Conservation (phyloP, 2,888 invertebrate genomes). For the Laothoe populi region DNA sequence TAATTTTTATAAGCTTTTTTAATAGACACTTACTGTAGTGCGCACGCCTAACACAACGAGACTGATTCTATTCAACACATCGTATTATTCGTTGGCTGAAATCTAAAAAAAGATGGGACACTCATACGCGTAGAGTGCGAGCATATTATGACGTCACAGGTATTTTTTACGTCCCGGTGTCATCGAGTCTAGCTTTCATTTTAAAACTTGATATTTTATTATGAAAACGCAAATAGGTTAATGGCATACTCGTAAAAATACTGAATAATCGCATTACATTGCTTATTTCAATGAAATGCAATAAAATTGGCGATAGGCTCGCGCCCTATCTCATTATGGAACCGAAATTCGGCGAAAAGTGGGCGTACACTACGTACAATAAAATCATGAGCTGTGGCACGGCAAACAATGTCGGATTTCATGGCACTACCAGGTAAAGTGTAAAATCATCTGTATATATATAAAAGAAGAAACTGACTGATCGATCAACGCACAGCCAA, state of each 20-base stretch:
- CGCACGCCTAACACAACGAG: constrained; percentile 75
- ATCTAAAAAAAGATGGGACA: constrained; percentile 78
- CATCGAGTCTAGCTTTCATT: constrained; percentile 45
- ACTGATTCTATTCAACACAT: constrained; percentile 66
- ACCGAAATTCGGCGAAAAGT: no score
- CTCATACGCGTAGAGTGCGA: constrained; percentile 65
- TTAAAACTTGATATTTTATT: constrained; percentile 42
- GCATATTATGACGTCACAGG: constrained; percentile 51
- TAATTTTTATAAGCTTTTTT: constrained; percentile 29
- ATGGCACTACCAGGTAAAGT: background rate
- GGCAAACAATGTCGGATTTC: background rate
- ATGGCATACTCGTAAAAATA: constrained; percentile 30
- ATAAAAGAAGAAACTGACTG: no score
- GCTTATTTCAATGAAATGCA: constrained; percentile 1
- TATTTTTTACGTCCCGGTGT: constrained; percentile 46
- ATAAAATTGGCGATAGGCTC: no score
- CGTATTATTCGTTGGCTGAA: constrained; percentile 69
- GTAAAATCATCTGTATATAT: no score
- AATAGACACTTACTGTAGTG: constrained; percentile 71
- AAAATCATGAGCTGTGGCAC: background rate
- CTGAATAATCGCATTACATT: constrained; percentile 22
- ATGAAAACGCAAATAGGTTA: constrained; percentile 44
- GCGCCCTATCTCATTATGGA: no score
- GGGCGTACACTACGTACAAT: no score
- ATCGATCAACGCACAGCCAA: no score